Evolutionary conservation across 2,888 invertebrate species (phyloP), one percentile per base, ranked within the genome.

Genomic region (Liopterus haemorrhoidalis): DNA sequence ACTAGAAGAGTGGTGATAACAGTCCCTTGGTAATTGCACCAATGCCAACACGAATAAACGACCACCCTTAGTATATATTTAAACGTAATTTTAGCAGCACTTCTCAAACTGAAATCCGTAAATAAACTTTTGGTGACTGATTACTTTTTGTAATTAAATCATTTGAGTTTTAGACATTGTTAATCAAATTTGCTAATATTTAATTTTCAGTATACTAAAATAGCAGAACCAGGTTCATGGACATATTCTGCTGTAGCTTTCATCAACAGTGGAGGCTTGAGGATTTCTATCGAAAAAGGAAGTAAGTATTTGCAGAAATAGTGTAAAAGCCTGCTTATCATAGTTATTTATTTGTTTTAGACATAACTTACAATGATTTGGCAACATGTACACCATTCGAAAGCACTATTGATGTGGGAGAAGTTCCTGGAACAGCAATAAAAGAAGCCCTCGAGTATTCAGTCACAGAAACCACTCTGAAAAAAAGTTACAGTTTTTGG

Each of bases 351-450:
- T n/a, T n/a, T n/a, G n/a, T 70, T 69, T 8, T 62, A 85, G 86
- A 80, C 6, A 75, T 85, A 8, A 85, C 83, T 1, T 81, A 79
- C 27, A 80, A 78, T 38, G 81, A 81, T 45, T 58, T 89, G 5
- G 66, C 84, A 4, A 76, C 78, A 54, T 75, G 81, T 15, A 72
- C 81, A 48, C 91, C 91, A 1, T 91, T 90, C 60, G 79, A 79
- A 59, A 89, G 89, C 65, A 76, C 74, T 32, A 70, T 88, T 47
- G 81, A 85, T 57, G 70, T 81, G 9, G 77, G 82, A 43, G 81
- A 82, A 55, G 62, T 91, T 42, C 70, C 72, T 38, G 91, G 91
- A 0, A 65, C 71, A 48, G 68, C 79, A 53, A 61, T 91, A 3
- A 59, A 74, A 42, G 74, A 77, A 47, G 77, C 81, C 8, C 69